Evolutionary conservation across 2,888 invertebrate species (phyloP).

Genomic region (Eustalomyia histrio): DNA sequence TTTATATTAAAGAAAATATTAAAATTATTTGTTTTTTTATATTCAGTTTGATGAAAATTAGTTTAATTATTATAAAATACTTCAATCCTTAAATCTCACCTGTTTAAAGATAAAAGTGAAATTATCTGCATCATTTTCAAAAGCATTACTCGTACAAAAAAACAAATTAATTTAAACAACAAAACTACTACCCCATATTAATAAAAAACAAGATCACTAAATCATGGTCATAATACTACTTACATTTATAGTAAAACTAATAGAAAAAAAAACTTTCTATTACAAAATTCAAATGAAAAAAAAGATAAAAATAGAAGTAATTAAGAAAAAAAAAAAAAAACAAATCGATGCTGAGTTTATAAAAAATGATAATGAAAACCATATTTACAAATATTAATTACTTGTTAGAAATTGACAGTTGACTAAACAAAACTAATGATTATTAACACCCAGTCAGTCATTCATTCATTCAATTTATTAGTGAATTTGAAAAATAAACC

Average conservation of each 20-base stretch:
- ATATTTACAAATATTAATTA: background rate
- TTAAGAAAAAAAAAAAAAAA: background rate
- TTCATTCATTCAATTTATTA: background rate
- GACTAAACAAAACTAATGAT: constrained; percentile 47
- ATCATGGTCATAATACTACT: too few species aligned
- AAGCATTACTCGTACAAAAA: background rate
- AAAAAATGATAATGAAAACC: background rate
- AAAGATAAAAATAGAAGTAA: background rate
- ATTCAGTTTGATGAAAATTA: too few species aligned
- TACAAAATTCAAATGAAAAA: background rate
- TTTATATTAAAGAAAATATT: too few species aligned
- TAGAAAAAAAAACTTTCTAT: background rate
- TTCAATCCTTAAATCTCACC: too few species aligned
- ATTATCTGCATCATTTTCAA: background rate
- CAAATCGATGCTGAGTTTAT: background rate
- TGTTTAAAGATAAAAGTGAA: background rate
- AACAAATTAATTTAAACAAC: background rate
- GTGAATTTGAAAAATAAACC: background rate
- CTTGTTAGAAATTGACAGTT: constrained; percentile 30
- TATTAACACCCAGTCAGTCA: constrained; percentile 39
- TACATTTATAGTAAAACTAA: too few species aligned
- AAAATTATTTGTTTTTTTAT: too few species aligned
- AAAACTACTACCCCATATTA: too few species aligned
- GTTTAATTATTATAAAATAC: too few species aligned
- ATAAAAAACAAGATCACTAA: background rate